Conservation (phyloP, 35 echinoderm and acorn worm genomes). For the Heliocidaris erythrogramma region DNA sequence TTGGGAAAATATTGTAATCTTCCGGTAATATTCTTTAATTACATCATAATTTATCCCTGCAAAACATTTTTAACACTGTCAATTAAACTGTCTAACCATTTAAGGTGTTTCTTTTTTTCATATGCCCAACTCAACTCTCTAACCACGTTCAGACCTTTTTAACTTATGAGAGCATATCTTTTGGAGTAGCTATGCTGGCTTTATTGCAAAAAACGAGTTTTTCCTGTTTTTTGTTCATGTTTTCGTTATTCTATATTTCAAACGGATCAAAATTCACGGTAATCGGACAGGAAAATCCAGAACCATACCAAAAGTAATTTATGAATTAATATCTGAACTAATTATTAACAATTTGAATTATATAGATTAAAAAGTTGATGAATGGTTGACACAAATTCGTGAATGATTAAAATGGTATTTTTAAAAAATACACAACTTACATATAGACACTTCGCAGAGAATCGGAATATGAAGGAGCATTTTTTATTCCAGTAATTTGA, state of each 20-base stretch:
- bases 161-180: not conserved
- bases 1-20: not conserved
- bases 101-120: no score
- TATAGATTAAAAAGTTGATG: not conserved
- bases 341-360: not conserved
- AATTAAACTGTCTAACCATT: no score
- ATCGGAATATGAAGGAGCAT: not conserved
- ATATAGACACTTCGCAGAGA: not conserved
- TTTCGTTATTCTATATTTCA: no score
- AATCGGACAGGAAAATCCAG: no score
- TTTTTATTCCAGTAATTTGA: conserved; percentile 12
- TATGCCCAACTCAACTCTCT: no score
- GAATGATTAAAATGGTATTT: not conserved
- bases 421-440: not conserved
- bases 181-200: not conserved
- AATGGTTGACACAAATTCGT: not conserved
- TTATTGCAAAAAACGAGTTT: not conserved
- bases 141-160: no score
- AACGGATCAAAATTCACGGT: no score
- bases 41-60: no score
- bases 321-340: not conserved
- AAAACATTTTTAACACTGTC: no score
- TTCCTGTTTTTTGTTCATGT: no score
- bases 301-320: no score
- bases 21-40: no score